Evolutionary conservation across 2,797 vertebrate species (phyloP), one percentile per base, ranked within the genome.

Genomic region (Sandelia bainsii): DNA sequence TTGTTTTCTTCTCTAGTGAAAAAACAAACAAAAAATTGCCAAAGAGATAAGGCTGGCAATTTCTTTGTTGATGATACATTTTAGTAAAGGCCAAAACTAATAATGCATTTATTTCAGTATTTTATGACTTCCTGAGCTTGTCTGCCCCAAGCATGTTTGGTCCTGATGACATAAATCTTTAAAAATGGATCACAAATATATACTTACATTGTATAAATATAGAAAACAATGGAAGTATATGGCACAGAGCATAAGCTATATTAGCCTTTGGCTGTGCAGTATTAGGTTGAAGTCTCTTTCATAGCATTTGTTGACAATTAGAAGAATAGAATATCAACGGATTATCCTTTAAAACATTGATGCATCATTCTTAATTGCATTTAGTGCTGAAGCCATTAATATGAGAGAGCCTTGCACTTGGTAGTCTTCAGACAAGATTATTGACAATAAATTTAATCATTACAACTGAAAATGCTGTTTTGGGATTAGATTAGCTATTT

Each of bases 291-390:
- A 11, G 40, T 46, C 6, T 56, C 19, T 57, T 66, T 34, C 8
- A 25, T 51, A 51, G 71, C 56, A 69, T 75, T 75, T 46, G 32
- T 46, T 14, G 23, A 52, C 56, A 80, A 57, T 57, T 8, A 32
- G 45, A 52, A 66, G 48, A 20, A 62, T 49, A 20, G 23, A 50
- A 68, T 40, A 62, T 48, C 22, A 48, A 20, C 10, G 8, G 63
- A 76, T 75, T 75, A 71, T 72, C 68, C 49, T 50, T 49, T 67
- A 22, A 64, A 45, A 67, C 68, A 68, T n/a, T 37, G 42, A 73
- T 54, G 8, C 59, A 45, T 54, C 7, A 29, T 62, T 57, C 45
- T 10, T 48, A 52, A 59, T 69, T 63, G 63, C 52, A 45, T 22
- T 50, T 39, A 23, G 57, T 58, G 32, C 40, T 44, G 58, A 4